Evolutionary conservation across 2,888 invertebrate genomes (phyloP), one percentile per base, ranked within the genome.

Genomic region (Pandemis cinnamomeana): DNA sequence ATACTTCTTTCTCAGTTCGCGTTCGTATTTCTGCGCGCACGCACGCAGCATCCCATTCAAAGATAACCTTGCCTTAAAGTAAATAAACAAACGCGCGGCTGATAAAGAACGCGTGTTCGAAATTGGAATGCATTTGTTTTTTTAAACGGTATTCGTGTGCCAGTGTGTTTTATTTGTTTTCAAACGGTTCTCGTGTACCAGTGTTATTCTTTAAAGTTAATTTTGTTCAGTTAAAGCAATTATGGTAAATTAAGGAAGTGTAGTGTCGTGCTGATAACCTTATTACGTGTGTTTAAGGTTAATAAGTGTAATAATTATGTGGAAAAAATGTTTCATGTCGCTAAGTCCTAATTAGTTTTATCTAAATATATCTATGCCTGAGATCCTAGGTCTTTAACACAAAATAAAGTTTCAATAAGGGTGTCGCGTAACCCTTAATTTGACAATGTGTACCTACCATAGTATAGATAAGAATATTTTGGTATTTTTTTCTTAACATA

Each of bases 61-160:
- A 70, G 51, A 70, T 70, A 73, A 70, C 73, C 73, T 73, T 73
- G 73, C 42, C 27, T 58, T 13, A n/a, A 36, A 70, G 73, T 73
- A 73, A 73, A 73, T 73, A 73, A 73, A 73, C 73, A 73, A 67
- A 51, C 67, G 36, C 63, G 72, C 63, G 64, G 66, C 64, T 70
- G 73, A 73, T 73, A 70, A 70, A 70, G 62, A 69, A 64, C 72
- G 60, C 51, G 67, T 69, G 73, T 70, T 73, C 27, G 51, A 64
- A 70, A 61, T 70, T 20, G 51, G 69, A 73, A 69, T 53, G 13
- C 67, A 44, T 70, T 68, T 73, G 42, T 70, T 58, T 55, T 69
- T 66, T 41, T 51, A 60, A 53, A 66, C 64, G 64, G 62, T 68
- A 64, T 67, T 61, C 60, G 41, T 15, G 53, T 64, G 72, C 68